phyloP scores from a whole-genome alignment of 2,888 invertebrate genomes.

The Heliconius sara region DNA sequence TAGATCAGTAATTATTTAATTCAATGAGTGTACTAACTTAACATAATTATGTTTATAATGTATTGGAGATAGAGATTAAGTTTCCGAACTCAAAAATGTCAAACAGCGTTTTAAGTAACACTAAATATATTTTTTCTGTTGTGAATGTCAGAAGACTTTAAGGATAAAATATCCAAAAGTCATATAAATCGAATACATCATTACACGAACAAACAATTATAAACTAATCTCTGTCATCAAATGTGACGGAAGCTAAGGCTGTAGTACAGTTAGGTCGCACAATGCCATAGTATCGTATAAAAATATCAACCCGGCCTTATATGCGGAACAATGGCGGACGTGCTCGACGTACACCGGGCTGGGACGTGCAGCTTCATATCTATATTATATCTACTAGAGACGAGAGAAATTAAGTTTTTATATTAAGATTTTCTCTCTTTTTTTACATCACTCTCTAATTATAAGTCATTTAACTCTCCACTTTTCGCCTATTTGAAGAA shows the following conservation, averaged over 20 bases:
- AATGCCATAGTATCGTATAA: conserved; percentile 77
- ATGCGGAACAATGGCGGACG: conserved; percentile 79
- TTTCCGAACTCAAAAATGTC: too few relatives aligned
- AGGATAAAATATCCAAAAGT: not conserved
- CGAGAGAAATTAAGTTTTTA: not conserved
- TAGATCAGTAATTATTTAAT: too few relatives aligned
- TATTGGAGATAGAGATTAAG: too few relatives aligned
- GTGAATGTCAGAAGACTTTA: not conserved
- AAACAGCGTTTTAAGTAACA: too few relatives aligned
- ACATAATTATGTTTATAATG: too few relatives aligned
- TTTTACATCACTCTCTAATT: too few relatives aligned
- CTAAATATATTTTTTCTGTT: too few relatives aligned
- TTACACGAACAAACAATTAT: conserved; percentile 39
- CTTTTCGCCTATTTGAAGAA: too few relatives aligned
- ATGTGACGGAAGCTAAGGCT: conserved; percentile 33
- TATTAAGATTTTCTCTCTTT: too few relatives aligned
- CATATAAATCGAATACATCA: conserved; percentile 43
- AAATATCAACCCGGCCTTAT: conserved; percentile 81
- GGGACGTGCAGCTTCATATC: not conserved
- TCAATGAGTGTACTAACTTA: too few relatives aligned
- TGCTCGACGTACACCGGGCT: conserved; percentile 67
- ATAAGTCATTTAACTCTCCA: too few relatives aligned
- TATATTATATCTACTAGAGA: not conserved
- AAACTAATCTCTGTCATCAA: conserved; percentile 41
- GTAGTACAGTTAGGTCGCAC: conserved; percentile 64